Conservation (phyloP, 2,113 vertebrate species). For the Siphamia tubifer region DNA sequence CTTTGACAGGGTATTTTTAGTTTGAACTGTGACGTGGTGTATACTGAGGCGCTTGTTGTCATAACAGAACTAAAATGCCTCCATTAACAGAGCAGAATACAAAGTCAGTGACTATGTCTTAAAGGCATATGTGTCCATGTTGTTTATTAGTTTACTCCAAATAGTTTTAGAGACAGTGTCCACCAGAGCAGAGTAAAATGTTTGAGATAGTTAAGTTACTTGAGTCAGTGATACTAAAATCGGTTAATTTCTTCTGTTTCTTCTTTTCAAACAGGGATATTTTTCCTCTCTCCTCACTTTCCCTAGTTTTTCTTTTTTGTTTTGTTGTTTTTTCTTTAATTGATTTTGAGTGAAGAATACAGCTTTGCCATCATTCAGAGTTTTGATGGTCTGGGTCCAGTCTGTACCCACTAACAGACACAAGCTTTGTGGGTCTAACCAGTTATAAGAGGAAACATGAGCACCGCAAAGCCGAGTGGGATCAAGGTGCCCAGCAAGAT, state of each 20-base stretch:
- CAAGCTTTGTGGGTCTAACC: slow-evolving; percentile 40
- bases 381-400: slow-evolving; percentile 72
- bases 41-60: slow-evolving; percentile 60
- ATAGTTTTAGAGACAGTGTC: not conserved
- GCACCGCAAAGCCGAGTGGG: slow-evolving; percentile 91
- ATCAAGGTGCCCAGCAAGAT: slow-evolving; percentile 95
- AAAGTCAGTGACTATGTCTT: slow-evolving; percentile 5
- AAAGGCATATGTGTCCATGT: slow-evolving; percentile 5
- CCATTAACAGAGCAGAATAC: slow-evolving; percentile 23
- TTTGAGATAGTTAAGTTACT: too few species aligned
- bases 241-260: slow-evolving; percentile 9
- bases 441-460: slow-evolving; percentile 83
- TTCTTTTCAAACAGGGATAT: slow-evolving; percentile 65
- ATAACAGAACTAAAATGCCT: slow-evolving; percentile 61
- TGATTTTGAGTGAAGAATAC: slow-evolving; percentile 7
- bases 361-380: slow-evolving; percentile 18
- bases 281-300: slow-evolving; percentile 32
- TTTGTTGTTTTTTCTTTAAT: slow-evolving; percentile 1
- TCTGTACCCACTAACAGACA: slow-evolving; percentile 52
- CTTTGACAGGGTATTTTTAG: slow-evolving; percentile 68
- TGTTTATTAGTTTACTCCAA: not conserved
- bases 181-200: not conserved
- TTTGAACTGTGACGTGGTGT: slow-evolving; percentile 24
- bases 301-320: slow-evolving; percentile 48
- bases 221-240: not conserved